phyloP scores from a whole-genome alignment of 2,888 invertebrate genomes.

The Bhutanitis thaidina region DNA sequence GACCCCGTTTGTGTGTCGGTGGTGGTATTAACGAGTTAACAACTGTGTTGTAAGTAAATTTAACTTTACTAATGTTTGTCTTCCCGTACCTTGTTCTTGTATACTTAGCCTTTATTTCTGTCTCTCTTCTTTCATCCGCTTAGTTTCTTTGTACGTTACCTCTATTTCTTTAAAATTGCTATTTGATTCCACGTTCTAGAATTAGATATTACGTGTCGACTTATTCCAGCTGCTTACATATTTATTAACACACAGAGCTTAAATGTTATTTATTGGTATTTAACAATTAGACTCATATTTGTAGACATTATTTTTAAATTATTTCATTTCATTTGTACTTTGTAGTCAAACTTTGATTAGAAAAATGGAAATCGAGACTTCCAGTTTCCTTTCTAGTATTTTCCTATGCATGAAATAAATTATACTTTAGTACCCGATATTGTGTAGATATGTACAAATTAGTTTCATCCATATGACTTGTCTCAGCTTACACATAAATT shows the following conservation, averaged over 20 bases:
- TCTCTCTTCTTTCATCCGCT: slow-evolving; percentile 28
- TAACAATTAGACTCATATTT: background rate
- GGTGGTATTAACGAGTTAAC: slow-evolving; percentile 66
- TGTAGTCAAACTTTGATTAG: background rate
- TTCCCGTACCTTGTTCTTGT: slow-evolving; percentile 11
- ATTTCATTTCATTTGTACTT: background rate
- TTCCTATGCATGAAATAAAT: background rate
- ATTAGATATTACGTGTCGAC: background rate
- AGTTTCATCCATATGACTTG: background rate
- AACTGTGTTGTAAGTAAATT: slow-evolving; percentile 71
- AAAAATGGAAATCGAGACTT: background rate
- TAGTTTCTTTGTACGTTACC: slow-evolving; percentile 6
- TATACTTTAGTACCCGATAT: background rate
- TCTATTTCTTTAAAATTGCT: slow-evolving; percentile 3
- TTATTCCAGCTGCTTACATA: background rate
- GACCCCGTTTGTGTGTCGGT: slow-evolving; percentile 53
- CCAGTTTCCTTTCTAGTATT: background rate
- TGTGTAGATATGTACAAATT: background rate
- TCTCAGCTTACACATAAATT: background rate
- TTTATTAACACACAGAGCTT: background rate
- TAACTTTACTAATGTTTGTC: slow-evolving; percentile 62
- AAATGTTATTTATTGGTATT: background rate
- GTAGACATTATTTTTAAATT: background rate
- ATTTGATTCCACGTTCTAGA: background rate
- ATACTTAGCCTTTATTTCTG: slow-evolving; percentile 32